Conservation (phyloP, 2,797 vertebrate species). For the Sebastes nivosus region DNA sequence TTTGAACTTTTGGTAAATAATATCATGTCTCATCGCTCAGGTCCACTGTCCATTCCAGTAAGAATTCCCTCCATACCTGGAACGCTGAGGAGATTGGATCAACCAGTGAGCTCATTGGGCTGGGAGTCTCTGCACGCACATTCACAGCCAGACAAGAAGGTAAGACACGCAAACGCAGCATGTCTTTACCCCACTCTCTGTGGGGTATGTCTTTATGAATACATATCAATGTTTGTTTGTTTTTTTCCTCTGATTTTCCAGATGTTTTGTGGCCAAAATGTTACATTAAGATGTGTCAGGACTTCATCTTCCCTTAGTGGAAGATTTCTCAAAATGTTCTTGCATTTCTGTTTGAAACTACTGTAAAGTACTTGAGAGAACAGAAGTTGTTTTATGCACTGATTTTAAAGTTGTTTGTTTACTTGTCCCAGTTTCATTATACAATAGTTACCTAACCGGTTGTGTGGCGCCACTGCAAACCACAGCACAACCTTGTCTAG, state of each 20-base stretch:
- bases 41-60: slow-evolving; percentile 71
- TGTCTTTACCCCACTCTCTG: background rate
- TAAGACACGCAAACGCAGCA: slow-evolving; percentile 44
- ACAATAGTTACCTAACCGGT: background rate
- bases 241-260: background rate
- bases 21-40: slow-evolving; percentile 42
- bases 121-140: slow-evolving; percentile 88
- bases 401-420: background rate
- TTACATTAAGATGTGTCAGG: background rate
- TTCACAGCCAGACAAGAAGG: slow-evolving; percentile 85
- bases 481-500: background rate
- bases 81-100: slow-evolving; percentile 84
- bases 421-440: background rate
- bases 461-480: background rate
- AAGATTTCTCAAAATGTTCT: background rate
- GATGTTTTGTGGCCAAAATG: background rate
- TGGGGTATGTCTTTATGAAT: background rate
- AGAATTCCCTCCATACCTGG: slow-evolving; percentile 77
- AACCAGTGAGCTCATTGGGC: slow-evolving; percentile 86
- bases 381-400: background rate
- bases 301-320: background rate
- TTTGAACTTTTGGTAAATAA: background rate
- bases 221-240: background rate
- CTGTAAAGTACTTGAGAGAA: background rate
- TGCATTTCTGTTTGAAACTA: background rate